These are phyloP conservation scores for Heliornis fulica DNA, from an alignment of 2,113 vertebrate genomes.

Conservation along the genomic window DNA sequence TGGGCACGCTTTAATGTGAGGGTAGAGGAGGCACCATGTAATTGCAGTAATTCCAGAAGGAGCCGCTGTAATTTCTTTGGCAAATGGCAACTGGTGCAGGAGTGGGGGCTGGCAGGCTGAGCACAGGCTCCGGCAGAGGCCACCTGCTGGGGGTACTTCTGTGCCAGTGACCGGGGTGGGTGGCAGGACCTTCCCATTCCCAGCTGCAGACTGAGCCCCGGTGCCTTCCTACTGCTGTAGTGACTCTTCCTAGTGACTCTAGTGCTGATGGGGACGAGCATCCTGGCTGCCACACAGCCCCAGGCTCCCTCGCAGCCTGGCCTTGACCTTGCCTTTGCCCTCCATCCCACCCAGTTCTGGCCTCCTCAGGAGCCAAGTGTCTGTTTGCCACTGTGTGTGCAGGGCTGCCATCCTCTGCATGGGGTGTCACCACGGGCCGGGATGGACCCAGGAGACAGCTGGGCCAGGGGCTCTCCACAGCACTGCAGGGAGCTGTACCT, in stretches of 20 bases:
- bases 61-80: neutral
- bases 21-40: neutral
- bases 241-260: no score
- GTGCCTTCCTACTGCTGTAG: no score
- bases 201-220: neutral
- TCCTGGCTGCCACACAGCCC: fast-evolving
- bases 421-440: neutral
- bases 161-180: fast-evolving
- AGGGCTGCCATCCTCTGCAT: fast-evolving
- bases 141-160: neutral
- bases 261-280: neutral
- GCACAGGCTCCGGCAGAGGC: neutral
- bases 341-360: neutral
- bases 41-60: neutral
- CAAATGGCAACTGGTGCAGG: neutral
- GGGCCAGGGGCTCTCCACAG: neutral
- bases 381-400: fast-evolving
- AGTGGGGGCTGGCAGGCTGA: neutral
- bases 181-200: neutral
- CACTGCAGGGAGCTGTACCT: neutral
- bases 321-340: fast-evolving
- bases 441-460: neutral
- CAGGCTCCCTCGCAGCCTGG: neutral
- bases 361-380: fast-evolving
- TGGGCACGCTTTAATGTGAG: fast-evolving